Percentiles rank a stretch among this genome's conserved stretches.
Conservation (phyloP, 2,888 invertebrate species). For the Archaeoteleia sp. region DNA sequence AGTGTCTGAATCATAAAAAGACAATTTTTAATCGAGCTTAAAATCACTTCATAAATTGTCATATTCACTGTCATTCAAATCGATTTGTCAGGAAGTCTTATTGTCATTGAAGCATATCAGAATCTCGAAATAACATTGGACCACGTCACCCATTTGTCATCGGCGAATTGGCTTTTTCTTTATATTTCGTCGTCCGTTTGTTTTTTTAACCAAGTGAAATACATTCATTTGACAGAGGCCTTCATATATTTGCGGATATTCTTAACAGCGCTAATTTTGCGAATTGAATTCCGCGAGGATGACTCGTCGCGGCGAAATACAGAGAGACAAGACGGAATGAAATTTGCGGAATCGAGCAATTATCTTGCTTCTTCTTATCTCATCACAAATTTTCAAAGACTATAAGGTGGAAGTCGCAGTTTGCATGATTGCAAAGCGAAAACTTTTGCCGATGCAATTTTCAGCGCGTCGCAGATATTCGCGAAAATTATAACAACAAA, state of each 20-base stretch:
- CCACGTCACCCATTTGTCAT: conserved; percentile 12
- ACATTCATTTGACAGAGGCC: no score
- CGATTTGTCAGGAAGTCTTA: conserved; percentile 9
- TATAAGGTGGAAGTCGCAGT: no score
- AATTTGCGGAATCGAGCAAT: conserved; percentile 4
- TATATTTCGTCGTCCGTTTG: conserved; percentile 17
- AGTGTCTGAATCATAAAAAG: not conserved
- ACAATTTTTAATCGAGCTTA: no score
- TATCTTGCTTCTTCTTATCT: conserved; percentile 7
- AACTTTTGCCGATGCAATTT: no score
- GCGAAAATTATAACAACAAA: no score
- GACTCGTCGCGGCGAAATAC: not conserved
- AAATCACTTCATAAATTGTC: no score
- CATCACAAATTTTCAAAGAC: no score
- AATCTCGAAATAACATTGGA: conserved; percentile 19
- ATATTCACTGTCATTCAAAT: conserved; percentile 7
- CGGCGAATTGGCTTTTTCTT: conserved; percentile 12
- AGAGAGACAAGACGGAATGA: not conserved
- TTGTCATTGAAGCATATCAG: conserved; percentile 8
- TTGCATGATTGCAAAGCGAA: no score
- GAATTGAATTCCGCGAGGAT: not conserved
- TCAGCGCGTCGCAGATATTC: no score
- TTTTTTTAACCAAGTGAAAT: conserved; percentile 8
- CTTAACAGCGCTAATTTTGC: conserved; percentile 7
- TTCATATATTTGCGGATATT: no score